Base-by-base conservation (phyloP, 2,888 invertebrate genomes). In the Phortica magna region DNA sequence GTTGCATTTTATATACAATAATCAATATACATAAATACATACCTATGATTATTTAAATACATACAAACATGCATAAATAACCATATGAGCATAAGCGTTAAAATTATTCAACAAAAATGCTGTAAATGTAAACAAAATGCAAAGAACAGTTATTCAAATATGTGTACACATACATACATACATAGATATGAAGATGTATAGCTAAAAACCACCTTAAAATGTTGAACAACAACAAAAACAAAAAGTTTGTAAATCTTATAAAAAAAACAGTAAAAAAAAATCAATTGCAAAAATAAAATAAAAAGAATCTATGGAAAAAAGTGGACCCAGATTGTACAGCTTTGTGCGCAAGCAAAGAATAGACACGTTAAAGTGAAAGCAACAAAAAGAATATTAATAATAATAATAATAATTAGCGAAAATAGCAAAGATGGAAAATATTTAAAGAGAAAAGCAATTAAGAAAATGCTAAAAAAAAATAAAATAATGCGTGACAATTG, bases 401-500 rank as follows among this genome's bases (percentile, higher is more conserved):
- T 43, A 48, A 42, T 43, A 9, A 2, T 43, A 59, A 41, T 14
- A 55, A 48, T 22, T 39, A 70, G 39, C 9, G n/a, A 72, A 55
- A 72, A 22, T 53, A 74, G 4, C 10, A 9, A 17, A 64, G 39
- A 75, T 75, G 65, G n/a, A 70, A 68, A 43, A 75, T 57, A 48
- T 64, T 14, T 39, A 75, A 64, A 67, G 55, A 65, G 41, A n/a
- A 76, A 65, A 31, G 59, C 65, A 74, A 74, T 80, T 73, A 78
- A 77, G n/a, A 55, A 55, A 68, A 76, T 77, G 79, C 74, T 75
- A 73, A 31, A 31, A 2, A 31, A 31, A 31, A 31, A 31, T 4
- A 31, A 31, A 31, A 31, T 31, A 31, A 31, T 31, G 79, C 88
- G 85, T 86, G 85, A 87, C 88, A 86, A 88, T 87, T 88, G 85